These are phyloP conservation scores for Desmophyllum pertusum DNA, from an alignment of 92 coral and sea anemone genomes.

Conservation along the genomic window DNA sequence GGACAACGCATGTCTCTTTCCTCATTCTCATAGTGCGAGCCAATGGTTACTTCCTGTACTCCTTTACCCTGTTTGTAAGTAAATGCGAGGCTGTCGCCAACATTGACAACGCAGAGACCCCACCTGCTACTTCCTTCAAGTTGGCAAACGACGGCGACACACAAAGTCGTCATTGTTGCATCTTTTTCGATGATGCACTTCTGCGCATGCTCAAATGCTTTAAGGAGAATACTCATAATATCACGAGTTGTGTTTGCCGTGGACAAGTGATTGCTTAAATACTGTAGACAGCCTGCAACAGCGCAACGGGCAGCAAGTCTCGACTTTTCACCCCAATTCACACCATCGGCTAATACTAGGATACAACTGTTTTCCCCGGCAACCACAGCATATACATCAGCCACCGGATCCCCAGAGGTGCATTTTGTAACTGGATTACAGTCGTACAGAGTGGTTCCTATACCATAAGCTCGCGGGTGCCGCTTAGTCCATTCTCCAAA, in stretches of 20 bases:
- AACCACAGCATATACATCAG: constrained; percentile 92
- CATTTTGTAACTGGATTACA: constrained; percentile 70
- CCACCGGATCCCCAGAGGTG: constrained; percentile 91
- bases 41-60: constrained; percentile 90
- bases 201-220: constrained; percentile 86
- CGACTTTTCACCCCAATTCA: constrained; percentile 97
- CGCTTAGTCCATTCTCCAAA: constrained; percentile 77
- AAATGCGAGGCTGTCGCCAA: constrained; percentile 93
- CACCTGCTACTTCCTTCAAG: constrained; percentile 77
- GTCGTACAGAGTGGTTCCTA: constrained; percentile 89
- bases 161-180: constrained; percentile 95
- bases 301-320: constrained; percentile 98
- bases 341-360: constrained; percentile 95
- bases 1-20: constrained; percentile 93
- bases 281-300: constrained; percentile 87
- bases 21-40: constrained; percentile 80
- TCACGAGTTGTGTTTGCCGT: constrained; percentile 81
- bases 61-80: constrained; percentile 71
- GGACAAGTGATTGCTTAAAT: constrained; percentile 70
- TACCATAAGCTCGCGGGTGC: constrained; percentile 83
- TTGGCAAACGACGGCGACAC: constrained; percentile 90
- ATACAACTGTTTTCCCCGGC: constrained; percentile 92
- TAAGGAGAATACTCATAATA: constrained; percentile 64
- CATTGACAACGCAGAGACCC: constrained; percentile 93
- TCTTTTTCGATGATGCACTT: constrained; percentile 69